These are phyloP conservation scores for Drosophila longiperda DNA, from an alignment of 2,888 invertebrate species.

Conservation along the genomic window DNA sequence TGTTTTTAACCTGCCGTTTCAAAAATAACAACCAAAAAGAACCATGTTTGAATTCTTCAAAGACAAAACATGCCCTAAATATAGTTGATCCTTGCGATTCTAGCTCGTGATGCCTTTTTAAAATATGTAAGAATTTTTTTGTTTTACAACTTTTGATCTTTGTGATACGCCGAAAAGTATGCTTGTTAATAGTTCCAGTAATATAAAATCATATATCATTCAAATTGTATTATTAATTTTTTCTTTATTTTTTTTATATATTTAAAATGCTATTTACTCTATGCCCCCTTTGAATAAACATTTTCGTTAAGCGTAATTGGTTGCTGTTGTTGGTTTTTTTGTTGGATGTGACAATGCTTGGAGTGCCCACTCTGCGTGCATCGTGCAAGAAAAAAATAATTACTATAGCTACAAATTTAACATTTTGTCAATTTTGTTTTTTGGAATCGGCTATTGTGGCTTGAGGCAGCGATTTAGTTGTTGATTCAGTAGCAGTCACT, in stretches of 20 bases:
- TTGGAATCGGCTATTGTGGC: slow-evolving; percentile 37
- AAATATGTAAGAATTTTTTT: background rate
- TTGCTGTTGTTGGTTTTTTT: background rate
- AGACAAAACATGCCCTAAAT: background rate
- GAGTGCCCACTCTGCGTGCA: slow-evolving; percentile 14
- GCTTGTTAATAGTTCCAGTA: background rate
- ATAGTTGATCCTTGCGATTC: background rate
- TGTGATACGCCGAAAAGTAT: background rate
- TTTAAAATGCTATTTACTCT: background rate
- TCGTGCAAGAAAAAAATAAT: background rate
- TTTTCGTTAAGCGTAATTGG: slow-evolving; percentile 40
- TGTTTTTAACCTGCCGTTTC: background rate
- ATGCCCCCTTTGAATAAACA: slow-evolving; percentile 21
- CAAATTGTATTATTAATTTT: background rate
- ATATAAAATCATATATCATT: background rate
- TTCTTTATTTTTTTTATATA: background rate
- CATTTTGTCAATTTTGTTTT: slow-evolving; percentile 45
- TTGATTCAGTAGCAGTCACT: background rate
- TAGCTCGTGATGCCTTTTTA: background rate
- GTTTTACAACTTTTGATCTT: background rate
- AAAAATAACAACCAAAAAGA: background rate
- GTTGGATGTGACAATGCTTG: background rate
- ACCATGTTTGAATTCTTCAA: background rate
- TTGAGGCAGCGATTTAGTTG: background rate
- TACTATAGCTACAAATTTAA: background rate